A percentile compares a stretch with the other conserved stretches of the same genome.
Conservation (phyloP, 2,888 invertebrate species). For the Sphaerophoria taeniata region DNA sequence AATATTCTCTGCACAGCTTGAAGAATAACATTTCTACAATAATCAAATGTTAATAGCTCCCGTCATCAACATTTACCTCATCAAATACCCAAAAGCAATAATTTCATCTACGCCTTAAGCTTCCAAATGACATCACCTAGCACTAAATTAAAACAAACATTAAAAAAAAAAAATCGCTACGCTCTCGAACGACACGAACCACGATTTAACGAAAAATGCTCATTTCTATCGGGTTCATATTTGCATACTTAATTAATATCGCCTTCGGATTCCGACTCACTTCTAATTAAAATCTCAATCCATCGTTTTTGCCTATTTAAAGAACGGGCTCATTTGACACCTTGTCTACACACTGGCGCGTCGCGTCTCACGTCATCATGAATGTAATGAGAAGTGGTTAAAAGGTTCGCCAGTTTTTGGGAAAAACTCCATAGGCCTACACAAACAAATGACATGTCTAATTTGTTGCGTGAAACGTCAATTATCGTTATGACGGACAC, state of each 20-base stretch:
- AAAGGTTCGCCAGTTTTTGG: constrained; percentile 22
- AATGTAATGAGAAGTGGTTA: background rate
- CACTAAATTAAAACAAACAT: constrained; percentile 14
- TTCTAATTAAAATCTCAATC: constrained; percentile 52
- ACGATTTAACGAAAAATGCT: constrained; percentile 37
- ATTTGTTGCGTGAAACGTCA: constrained; percentile 17
- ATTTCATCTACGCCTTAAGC: constrained; percentile 10
- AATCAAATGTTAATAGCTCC: background rate
- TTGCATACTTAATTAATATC: constrained; percentile 47
- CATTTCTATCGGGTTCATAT: constrained; percentile 12
- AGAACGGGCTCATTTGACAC: constrained; percentile 24
- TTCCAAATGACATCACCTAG: constrained; percentile 48
- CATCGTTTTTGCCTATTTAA: constrained; percentile 32
- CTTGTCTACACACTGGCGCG: background rate
- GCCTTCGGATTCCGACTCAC: constrained; percentile 24
- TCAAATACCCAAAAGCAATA: background rate
- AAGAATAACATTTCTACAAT: too few relatives aligned
- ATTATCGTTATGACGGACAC: constrained; percentile 35
- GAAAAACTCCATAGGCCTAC: constrained; percentile 31
- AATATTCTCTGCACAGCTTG: too few relatives aligned
- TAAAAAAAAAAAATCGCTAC: constrained; percentile 33
- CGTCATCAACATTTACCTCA: constrained; percentile 6
- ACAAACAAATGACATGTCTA: background rate
- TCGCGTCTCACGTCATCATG: background rate
- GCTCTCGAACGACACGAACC: background rate